These are phyloP conservation scores for Geopemphigus sp. DNA, from an alignment of 1,140 invertebrate genomes.

Conservation along the genomic window DNA sequence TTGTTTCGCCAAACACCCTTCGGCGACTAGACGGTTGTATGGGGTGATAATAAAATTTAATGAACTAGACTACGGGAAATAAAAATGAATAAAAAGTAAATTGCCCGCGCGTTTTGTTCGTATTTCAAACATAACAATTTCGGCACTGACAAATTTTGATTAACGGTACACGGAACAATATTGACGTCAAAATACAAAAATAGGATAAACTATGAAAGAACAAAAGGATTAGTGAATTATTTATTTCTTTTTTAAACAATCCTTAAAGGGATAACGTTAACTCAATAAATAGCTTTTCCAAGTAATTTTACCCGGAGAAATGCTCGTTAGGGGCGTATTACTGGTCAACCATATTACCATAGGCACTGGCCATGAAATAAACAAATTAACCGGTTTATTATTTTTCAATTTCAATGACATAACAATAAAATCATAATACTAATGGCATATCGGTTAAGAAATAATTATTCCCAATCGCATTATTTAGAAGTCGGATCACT, in stretches of 20 bases:
- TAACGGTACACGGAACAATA: not conserved
- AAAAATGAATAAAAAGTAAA: constrained; percentile 27
- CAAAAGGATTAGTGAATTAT: not conserved
- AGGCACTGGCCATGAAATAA: too few species aligned
- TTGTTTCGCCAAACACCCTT: not conserved
- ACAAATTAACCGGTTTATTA: too few species aligned
- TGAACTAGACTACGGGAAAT: constrained; percentile 21
- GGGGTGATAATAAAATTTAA: constrained; percentile 24
- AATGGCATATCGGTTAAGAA: too few species aligned
- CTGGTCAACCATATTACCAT: too few species aligned
- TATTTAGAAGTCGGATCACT: too few species aligned
- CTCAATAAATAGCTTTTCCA: too few species aligned
- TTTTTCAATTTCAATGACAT: too few species aligned
- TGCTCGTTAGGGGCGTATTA: too few species aligned
- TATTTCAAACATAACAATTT: constrained; percentile 1
- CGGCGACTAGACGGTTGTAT: not conserved
- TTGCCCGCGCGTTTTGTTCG: not conserved
- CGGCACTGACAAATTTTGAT: constrained; percentile 13
- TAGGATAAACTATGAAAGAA: constrained; percentile 7
- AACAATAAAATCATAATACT: too few species aligned
- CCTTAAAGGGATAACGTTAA: not conserved
- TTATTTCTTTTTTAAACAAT: not conserved
- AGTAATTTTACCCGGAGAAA: too few species aligned
- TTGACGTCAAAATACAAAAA: constrained; percentile 4
- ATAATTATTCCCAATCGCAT: too few species aligned